Conservation (phyloP, 2,888 invertebrate genomes). For the Campopleginae sp. region DNA sequence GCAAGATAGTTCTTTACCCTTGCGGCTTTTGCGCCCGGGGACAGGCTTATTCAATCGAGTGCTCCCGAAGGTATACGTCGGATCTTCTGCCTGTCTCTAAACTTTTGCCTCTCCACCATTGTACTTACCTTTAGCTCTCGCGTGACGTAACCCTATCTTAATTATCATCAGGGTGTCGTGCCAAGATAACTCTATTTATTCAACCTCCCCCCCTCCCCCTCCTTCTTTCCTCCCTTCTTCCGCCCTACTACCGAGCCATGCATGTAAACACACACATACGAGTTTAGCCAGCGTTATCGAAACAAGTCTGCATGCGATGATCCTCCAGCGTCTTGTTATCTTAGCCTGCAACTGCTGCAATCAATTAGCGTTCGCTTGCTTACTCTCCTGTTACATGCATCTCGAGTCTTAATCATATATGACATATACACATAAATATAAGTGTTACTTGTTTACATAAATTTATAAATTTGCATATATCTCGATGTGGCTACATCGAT, state of each 20-base stretch:
- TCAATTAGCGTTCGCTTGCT: conserved; percentile 53
- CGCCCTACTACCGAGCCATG: neutral
- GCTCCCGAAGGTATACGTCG: conserved; percentile 58
- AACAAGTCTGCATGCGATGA: conserved; percentile 1
- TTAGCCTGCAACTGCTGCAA: conserved; percentile 46
- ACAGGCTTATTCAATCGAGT: conserved; percentile 58
- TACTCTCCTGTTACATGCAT: conserved; percentile 15
- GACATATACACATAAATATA: conserved; percentile 9
- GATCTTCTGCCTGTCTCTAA: conserved; percentile 22
- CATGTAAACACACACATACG: neutral
- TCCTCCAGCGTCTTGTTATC: conserved; percentile 21
- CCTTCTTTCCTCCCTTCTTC: no score
- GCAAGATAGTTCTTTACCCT: conserved; percentile 17
- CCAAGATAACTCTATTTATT: conserved; percentile 38
- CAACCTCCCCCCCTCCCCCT: no score
- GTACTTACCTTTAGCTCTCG: conserved; percentile 61
- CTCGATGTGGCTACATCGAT: neutral
- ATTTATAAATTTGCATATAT: neutral
- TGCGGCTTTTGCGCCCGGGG: conserved; percentile 36
- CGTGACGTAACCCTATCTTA: conserved; percentile 68
- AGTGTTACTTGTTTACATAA: neutral
- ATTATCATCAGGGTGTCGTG: conserved; percentile 60
- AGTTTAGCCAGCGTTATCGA: conserved; percentile 12
- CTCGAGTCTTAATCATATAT: conserved; percentile 18
- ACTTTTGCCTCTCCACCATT: conserved; percentile 25